Evolutionary conservation across 1,140 invertebrate genomes (phyloP), one percentile per base, ranked within the genome.

Genomic region (Ectropis grisescens): DNA sequence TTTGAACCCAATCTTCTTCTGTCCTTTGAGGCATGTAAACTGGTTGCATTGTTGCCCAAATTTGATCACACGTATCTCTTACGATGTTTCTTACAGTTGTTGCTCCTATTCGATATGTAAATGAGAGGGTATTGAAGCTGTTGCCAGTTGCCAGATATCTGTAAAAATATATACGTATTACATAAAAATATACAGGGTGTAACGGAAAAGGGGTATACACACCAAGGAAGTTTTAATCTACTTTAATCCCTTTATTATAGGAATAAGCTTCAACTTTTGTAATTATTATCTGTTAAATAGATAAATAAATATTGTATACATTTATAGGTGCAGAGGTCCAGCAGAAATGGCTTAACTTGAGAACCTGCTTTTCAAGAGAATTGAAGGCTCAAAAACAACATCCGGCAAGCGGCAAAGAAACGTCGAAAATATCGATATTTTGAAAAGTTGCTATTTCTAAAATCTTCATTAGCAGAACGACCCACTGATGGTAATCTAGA

Each of bases 71-170:
- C 10, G 24, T 34, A 22, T 34, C 15, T 14, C 15, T 9, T 4
- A 34, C 24, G n/a, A 37, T 37, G 9, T 6, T 29, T 13, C 13
- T 30, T 30, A 30, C 35, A 23, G 35, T 37, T 11, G 13, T 26
- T 26, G 6, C 6, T 26, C 24, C 35, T 23, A 29, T 29, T 22
- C 28, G 14, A 37, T 15, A 37, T 1, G 8, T 7, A 26, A n/a
- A 26, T 6, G 6, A 10, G 10, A 26, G 6, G 10, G 6, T 10
- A n/a, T 6, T n/a, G 24, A 26, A 26, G 10, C 10, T n/a, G 24
- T 10, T n/a, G 10, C 24, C 24, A 6, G 24, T 26, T n/a, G 24
- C 24, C 10, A 26, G 10, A 26, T 26, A 26, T 10, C 24, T 26
- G 24, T n/a, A 26, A 26, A 26, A 26, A 26, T 7, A 26, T 19